Base-by-base conservation (phyloP, 2,113 vertebrate species). In the Rhinolophus ferrumequinum region DNA sequence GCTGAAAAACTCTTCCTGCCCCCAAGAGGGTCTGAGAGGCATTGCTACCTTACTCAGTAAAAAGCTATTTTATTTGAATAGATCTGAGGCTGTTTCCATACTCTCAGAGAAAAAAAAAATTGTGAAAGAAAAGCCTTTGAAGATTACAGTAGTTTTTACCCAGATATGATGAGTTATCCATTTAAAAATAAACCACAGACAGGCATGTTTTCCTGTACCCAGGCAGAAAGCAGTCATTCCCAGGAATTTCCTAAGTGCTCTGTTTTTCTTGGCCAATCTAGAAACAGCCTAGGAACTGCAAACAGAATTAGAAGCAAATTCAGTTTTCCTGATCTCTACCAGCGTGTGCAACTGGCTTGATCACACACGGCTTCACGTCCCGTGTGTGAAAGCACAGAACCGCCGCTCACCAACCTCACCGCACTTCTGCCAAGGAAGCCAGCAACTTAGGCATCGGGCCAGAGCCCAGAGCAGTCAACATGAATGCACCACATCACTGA, bases 161-260 rank as follows among this genome's bases (percentile, higher is more conserved):
- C 93, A 97, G 95, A 96, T 95, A 93, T 73, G 95, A 98, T 97
- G 97, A 98, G 95, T 97, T 97, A 96, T 88, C 93, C 86, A 92
- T 96, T 98, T 97, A 97, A 97, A 98, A 97, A 97, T 97, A 98
- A 97, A 97, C 93, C 89, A 75, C 85, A 96, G 95, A 97, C 94
- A 95, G 94, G 93, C 95, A 85, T 94, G 94, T 89, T 97, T 95
- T 97, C 97, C 96, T 24, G 18, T 91, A 96, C 88, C 82, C 89
- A 77, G 94, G 96, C 97, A 94, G 94, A 95, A 96, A 94, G 97
- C 93, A 90, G 97, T 96, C 97, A 95, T 97, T 97, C 96, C 94
- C 86, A 96, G 93, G 96, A 97, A 96, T 97, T 96, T 94, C 97
- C 96, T 96, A 96, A 96, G 94, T 91, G 86, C 56, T 88, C 89